Conservation (phyloP, 2,888 invertebrate species). For the Papilio gigon region DNA sequence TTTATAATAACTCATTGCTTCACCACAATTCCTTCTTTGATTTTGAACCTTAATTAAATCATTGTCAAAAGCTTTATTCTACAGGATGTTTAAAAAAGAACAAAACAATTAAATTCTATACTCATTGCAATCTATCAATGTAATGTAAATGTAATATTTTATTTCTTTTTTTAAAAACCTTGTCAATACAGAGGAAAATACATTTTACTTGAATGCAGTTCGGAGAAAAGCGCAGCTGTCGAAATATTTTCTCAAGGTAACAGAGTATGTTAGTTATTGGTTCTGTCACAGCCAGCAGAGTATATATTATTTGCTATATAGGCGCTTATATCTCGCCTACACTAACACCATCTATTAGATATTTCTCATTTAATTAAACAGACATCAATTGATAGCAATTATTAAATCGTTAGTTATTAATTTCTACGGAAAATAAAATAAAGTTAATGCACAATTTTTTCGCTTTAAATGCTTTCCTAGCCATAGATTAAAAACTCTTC, state of each 20-base stretch:
- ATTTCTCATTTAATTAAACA: not conserved
- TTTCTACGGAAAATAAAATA: not conserved
- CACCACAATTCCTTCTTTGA: not conserved
- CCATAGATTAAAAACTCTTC: slow-evolving; percentile 6
- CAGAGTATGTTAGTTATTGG: slow-evolving; percentile 20
- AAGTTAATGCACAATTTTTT: not conserved
- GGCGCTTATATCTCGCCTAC: not conserved
- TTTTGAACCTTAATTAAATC: not conserved
- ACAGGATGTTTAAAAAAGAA: too few species aligned
- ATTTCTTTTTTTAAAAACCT: not conserved
- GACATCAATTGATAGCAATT: not conserved
- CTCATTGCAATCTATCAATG: too few species aligned
- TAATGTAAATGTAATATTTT: too few species aligned
- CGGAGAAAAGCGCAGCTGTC: slow-evolving; percentile 19
- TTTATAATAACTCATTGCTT: not conserved
- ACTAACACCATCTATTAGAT: not conserved
- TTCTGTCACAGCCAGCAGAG: slow-evolving; percentile 20
- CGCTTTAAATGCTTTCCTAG: not conserved
- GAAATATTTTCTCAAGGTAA: slow-evolving; percentile 16
- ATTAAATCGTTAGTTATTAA: not conserved
- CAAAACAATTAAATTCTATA: too few species aligned
- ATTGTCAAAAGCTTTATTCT: not conserved
- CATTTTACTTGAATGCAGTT: slow-evolving; percentile 10
- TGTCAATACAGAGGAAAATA: slow-evolving; percentile 2
- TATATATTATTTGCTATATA: slow-evolving; percentile 17